phyloP scores from a whole-genome alignment of 2,797 vertebrate genomes.

The Acipenser ruthenus region DNA sequence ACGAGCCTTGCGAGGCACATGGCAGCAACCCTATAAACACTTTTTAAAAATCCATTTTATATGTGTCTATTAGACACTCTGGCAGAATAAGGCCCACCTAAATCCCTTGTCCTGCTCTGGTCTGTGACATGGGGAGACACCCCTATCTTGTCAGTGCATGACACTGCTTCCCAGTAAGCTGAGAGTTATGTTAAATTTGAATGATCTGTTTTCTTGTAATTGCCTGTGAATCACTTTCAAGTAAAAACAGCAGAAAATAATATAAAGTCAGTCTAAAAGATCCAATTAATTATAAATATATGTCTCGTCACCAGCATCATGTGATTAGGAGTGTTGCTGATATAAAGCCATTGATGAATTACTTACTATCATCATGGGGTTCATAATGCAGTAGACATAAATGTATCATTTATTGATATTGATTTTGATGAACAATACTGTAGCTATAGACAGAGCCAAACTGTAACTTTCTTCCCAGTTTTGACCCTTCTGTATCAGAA shows the following conservation, averaged over 20 bases:
- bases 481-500: slow-evolving; percentile 41
- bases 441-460: slow-evolving; percentile 5
- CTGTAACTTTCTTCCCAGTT: slow-evolving; percentile 34
- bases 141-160: slow-evolving; percentile 59
- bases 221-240: slow-evolving; percentile 58
- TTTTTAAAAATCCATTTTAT: slow-evolving; percentile 55
- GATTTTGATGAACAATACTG: no score
- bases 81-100: slow-evolving; percentile 41
- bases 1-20: slow-evolving; percentile 33
- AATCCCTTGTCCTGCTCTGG: slow-evolving; percentile 40
- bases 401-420: no score
- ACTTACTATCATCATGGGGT: no score
- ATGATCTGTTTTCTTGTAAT: slow-evolving; percentile 54
- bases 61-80: slow-evolving; percentile 62
- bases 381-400: no score
- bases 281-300: no score
- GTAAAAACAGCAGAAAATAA: no score
- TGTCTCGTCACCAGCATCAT: no score
- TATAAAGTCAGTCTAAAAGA: no score
- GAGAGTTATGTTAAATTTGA: slow-evolving; percentile 56
- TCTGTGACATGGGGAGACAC: slow-evolving; percentile 42
- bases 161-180: slow-evolving; percentile 54
- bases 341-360: no score
- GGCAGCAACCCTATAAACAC: slow-evolving; percentile 32
- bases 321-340: no score